Evolutionary conservation across 2,113 vertebrate genomes (phyloP).

Genomic region (Tetraodon nigroviridis): DNA sequence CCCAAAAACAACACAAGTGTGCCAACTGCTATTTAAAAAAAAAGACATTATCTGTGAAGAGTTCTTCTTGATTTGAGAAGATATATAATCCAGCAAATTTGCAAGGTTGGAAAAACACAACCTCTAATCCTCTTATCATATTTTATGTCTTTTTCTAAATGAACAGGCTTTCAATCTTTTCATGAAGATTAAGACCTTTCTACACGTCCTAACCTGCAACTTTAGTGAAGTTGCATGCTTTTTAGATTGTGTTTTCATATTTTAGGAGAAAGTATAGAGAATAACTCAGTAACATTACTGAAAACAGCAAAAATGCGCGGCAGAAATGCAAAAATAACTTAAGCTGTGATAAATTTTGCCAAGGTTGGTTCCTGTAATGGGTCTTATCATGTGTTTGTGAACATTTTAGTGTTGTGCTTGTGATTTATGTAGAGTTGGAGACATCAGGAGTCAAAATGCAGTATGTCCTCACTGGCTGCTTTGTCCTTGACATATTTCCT

Average conservation of each 20-base stretch:
- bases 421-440: slow-evolving; percentile 1
- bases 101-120: too few species aligned
- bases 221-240: slow-evolving; percentile 5
- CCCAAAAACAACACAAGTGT: slow-evolving; percentile 1
- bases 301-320: slow-evolving; percentile 14
- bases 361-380: neutral
- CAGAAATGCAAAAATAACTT: slow-evolving; percentile 20
- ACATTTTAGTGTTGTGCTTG: neutral
- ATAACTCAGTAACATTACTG: neutral
- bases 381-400: neutral
- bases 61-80: too few species aligned
- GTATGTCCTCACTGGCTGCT: slow-evolving; percentile 23
- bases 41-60: too few species aligned
- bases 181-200: slow-evolving; percentile 18
- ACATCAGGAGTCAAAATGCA: slow-evolving; percentile 20
- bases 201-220: slow-evolving; percentile 5
- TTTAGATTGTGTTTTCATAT: slow-evolving; percentile 36
- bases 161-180: neutral
- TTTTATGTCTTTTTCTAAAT: slow-evolving; percentile 4
- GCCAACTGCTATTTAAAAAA: neutral
- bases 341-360: neutral
- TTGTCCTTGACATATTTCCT: slow-evolving; percentile 71
- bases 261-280: slow-evolving; percentile 1
- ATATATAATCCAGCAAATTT: too few species aligned
- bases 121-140: slow-evolving; percentile 20